Conservation (phyloP, 2,888 invertebrate genomes). For the Drosophila paramelanica region DNA sequence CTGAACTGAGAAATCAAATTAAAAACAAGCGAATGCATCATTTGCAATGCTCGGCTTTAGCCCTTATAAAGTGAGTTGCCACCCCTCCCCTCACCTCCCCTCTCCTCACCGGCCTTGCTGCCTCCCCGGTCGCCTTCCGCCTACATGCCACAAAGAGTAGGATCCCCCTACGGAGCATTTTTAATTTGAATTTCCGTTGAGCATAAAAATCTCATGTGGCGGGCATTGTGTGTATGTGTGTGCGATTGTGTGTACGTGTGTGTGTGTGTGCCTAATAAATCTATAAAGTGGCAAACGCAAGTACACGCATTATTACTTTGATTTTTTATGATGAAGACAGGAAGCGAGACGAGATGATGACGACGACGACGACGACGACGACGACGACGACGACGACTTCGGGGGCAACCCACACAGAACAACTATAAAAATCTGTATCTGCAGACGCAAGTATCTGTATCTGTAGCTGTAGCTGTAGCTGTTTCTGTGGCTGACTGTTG, state of each 20-base stretch:
- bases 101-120: neutral
- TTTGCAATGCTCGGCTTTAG: slow-evolving; percentile 41
- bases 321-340: slow-evolving; percentile 81
- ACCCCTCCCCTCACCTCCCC: neutral
- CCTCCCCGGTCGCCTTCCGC: slow-evolving; percentile 3
- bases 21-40: slow-evolving; percentile 63
- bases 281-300: slow-evolving; percentile 81
- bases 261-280: slow-evolving; percentile 70
- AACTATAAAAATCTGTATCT: slow-evolving; percentile 46
- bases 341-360: slow-evolving; percentile 60
- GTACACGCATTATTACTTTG: slow-evolving; percentile 81
- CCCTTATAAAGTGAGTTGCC: slow-evolving; percentile 22
- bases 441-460: slow-evolving; percentile 35
- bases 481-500: slow-evolving; percentile 27
- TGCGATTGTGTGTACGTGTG: slow-evolving; percentile 1
- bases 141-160: slow-evolving; percentile 8
- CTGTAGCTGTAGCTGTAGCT: slow-evolving; percentile 12
- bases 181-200: slow-evolving; percentile 83
- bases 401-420: slow-evolving; percentile 51
- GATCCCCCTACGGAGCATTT: slow-evolving; percentile 64
- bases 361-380: slow-evolving; percentile 18
- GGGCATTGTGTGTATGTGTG: slow-evolving; percentile 9
- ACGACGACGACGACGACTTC: slow-evolving; percentile 31
- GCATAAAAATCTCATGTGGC: slow-evolving; percentile 65
- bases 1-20: slow-evolving; percentile 67